A percentile compares a stretch with the other conserved stretches of the same genome.
These are phyloP conservation scores for Mystacides longicornis DNA, from an alignment of 2,888 invertebrate genomes.

Conservation along the genomic window DNA sequence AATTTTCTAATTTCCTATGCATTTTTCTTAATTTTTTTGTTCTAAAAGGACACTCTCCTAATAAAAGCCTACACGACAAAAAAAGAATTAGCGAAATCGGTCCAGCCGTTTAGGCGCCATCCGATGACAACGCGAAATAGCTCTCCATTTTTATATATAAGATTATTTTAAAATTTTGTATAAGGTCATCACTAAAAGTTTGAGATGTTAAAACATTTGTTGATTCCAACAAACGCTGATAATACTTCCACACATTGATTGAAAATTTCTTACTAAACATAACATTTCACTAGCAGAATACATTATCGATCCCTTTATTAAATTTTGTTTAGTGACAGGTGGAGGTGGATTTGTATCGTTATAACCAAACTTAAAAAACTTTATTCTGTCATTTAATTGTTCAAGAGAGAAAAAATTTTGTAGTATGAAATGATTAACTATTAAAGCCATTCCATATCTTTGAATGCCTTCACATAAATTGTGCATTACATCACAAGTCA, in stretches of 20 bases:
- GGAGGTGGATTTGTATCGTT: neutral
- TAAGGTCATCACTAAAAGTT: too few relatives aligned
- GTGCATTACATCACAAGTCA: neutral
- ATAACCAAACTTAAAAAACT: neutral
- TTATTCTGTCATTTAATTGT: neutral
- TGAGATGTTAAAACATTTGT: too few relatives aligned
- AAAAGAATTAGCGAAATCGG: too few relatives aligned
- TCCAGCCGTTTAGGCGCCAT: too few relatives aligned
- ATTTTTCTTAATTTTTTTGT: too few relatives aligned
- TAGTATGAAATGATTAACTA: neutral
- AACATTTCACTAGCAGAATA: neutral
- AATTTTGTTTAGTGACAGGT: neutral
- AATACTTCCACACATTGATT: neutral
- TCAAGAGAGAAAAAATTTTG: neutral
- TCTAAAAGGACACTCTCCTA: too few relatives aligned
- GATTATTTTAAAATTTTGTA: too few relatives aligned
- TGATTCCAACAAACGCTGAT: too few relatives aligned
- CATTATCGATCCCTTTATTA: neutral
- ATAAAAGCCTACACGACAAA: too few relatives aligned
- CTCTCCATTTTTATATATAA: too few relatives aligned
- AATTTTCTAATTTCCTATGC: too few relatives aligned
- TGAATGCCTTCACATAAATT: neutral
- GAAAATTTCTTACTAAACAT: neutral
- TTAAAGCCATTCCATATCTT: neutral
- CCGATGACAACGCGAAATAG: too few relatives aligned